Conservation (phyloP, 30 jellyfish, hydroid and myxozoan species). For the Pseudorhiza aurosa region DNA sequence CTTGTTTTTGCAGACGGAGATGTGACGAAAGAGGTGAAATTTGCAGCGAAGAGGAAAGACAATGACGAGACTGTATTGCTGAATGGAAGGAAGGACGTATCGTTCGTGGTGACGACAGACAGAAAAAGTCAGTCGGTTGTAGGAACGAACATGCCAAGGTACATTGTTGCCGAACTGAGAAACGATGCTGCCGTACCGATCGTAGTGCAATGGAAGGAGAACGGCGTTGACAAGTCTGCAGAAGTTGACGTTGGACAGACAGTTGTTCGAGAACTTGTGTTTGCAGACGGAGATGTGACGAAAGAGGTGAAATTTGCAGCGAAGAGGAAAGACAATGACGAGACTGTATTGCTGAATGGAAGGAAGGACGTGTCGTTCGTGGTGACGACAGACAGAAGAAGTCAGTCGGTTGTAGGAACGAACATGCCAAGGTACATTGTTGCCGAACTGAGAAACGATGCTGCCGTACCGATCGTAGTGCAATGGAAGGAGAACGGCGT, state of each 20-base stretch:
- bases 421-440: constrained; percentile 4
- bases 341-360: constrained; percentile 4
- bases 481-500: constrained; percentile 9
- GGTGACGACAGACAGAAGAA: background rate
- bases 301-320: constrained; percentile 12
- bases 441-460: constrained; percentile 1
- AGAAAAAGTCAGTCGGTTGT: constrained; percentile 9
- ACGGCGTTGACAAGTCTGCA: background rate
- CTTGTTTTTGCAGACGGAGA: constrained; percentile 19
- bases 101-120: constrained; percentile 10
- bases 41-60: constrained; percentile 19
- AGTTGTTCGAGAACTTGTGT: background rate
- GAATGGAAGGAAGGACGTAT: constrained; percentile 16
- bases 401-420: constrained; percentile 7
- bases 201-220: background rate
- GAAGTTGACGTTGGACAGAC: constrained; percentile 10
- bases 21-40: background rate
- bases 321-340: constrained; percentile 13
- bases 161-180: background rate
- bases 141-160: constrained; percentile 6
- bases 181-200: constrained; percentile 11
- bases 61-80: background rate
- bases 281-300: constrained; percentile 4
- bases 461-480: constrained; percentile 2
- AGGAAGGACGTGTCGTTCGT: background rate